Conservation (phyloP, 1,140 invertebrate genomes). For the Diorhabda carinulata region DNA sequence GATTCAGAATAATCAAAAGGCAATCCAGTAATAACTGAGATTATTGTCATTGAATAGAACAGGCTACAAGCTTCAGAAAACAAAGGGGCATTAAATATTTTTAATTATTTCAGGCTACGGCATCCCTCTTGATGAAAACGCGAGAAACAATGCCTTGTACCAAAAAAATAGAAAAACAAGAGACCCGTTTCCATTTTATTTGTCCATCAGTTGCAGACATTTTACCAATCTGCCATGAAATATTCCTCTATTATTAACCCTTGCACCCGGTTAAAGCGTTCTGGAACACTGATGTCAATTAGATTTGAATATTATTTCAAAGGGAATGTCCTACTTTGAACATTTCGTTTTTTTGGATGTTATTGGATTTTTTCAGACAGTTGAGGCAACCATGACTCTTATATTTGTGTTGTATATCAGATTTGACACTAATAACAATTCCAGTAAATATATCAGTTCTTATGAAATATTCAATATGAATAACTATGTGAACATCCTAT, state of each 20-base stretch:
- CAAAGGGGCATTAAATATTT: background rate
- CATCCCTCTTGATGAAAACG: background rate
- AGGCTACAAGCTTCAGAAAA: background rate
- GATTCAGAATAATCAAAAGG: background rate
- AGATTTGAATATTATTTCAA: constrained; percentile 1
- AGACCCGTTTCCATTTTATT: background rate
- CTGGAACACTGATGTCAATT: background rate
- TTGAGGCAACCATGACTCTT: no score
- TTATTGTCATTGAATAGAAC: background rate
- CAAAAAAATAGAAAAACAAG: background rate
- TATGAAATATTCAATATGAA: no score
- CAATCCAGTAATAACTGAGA: background rate
- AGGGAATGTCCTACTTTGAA: background rate
- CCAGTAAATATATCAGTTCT: no score
- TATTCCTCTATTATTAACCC: constrained; percentile 2
- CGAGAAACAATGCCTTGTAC: background rate
- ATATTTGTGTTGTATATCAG: no score
- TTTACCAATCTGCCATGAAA: background rate
- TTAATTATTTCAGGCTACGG: background rate
- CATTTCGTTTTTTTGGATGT: background rate
- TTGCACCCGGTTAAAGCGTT: background rate
- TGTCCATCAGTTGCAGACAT: constrained; percentile 1
- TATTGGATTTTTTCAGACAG: background rate
- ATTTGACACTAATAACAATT: no score
- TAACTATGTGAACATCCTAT: no score